Conservation (phyloP, 1,140 invertebrate species). For the Anthonomus grandis region DNA sequence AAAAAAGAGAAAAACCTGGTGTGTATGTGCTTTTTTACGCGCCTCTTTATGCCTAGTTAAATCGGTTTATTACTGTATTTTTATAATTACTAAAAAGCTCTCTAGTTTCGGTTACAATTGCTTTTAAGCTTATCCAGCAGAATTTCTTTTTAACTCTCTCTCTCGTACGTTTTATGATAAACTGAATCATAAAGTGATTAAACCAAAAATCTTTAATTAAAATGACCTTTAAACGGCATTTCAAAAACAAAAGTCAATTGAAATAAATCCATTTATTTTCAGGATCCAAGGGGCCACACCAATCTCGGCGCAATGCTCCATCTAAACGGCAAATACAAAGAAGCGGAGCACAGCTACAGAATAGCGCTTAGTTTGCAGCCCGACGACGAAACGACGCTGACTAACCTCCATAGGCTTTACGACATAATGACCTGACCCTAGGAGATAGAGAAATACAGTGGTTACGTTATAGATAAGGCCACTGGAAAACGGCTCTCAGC, state of each 20-base stretch:
- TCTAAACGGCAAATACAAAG: constrained; percentile 81
- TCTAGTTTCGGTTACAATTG: too few relatives aligned
- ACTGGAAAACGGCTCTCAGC: constrained; percentile 13
- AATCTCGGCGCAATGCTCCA: constrained; percentile 92
- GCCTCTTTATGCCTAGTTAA: too few relatives aligned
- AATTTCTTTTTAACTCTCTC: too few relatives aligned
- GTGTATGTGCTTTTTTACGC: too few relatives aligned
- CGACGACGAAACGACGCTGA: constrained; percentile 79
- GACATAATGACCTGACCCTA: constrained; percentile 54
- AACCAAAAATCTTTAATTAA: too few relatives aligned
- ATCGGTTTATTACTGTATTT: too few relatives aligned
- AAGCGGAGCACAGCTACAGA: constrained; percentile 80
- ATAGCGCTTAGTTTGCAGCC: constrained; percentile 79
- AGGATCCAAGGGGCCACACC: constrained; percentile 86
- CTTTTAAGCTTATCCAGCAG: too few relatives aligned
- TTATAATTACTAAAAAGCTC: too few relatives aligned
- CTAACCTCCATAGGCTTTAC: constrained; percentile 81
- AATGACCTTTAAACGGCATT: neutral
- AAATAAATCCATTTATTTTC: constrained; percentile 42
- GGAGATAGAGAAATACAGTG: constrained; percentile 16
- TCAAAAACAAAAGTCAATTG: neutral
- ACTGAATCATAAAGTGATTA: too few relatives aligned
- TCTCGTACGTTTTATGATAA: too few relatives aligned
- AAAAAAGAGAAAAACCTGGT: too few relatives aligned
- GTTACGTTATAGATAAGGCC: constrained; percentile 19